A percentile compares a stretch with the other conserved stretches of the same genome.
Evolutionary conservation across 2,797 vertebrate species (phyloP).

Genomic region (Enteromius argenteus): DNA sequence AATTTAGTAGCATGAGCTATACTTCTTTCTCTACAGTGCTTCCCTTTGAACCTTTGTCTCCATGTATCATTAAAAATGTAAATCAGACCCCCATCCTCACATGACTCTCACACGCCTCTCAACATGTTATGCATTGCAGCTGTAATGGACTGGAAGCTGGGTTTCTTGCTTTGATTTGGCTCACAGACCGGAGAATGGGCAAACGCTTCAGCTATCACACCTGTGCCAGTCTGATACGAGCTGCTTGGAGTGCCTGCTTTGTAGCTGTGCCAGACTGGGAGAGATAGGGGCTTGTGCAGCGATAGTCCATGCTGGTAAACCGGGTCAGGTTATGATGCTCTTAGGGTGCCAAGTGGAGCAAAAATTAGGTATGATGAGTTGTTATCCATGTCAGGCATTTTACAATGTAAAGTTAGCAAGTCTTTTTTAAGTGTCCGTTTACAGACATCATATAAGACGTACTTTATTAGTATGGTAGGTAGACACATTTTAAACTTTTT

Average conservation of each 20-base stretch:
- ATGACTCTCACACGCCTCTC: conserved; percentile 45
- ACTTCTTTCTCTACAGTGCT: conserved; percentile 6
- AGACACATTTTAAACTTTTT: background rate
- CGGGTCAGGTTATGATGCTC: conserved; percentile 26
- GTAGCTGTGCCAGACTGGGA: conserved; percentile 49
- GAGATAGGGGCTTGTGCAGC: conserved; percentile 27
- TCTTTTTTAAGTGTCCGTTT: background rate
- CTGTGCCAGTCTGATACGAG: conserved; percentile 63
- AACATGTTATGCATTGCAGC: conserved; percentile 44
- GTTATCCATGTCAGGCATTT: conserved; percentile 21
- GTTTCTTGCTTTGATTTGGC: conserved; percentile 77
- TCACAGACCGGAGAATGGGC: conserved; percentile 76
- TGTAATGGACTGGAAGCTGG: conserved; percentile 46
- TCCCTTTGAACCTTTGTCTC: conserved; percentile 57
- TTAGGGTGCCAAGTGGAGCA: conserved; percentile 35
- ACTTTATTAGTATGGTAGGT: background rate
- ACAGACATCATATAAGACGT: background rate
- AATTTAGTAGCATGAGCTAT: conserved; percentile 32
- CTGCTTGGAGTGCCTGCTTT: conserved; percentile 43
- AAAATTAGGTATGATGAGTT: conserved; percentile 18
- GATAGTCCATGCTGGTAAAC: conserved; percentile 15
- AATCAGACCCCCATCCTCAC: conserved; percentile 50
- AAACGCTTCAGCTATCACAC: conserved; percentile 68
- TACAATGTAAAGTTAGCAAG: background rate
- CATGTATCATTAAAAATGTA: conserved; percentile 60